Percentiles rank a stretch among this genome's conserved stretches.
These are phyloP conservation scores for Chirona hameri DNA, from an alignment of 2,888 invertebrate species.

Conservation along the genomic window DNA sequence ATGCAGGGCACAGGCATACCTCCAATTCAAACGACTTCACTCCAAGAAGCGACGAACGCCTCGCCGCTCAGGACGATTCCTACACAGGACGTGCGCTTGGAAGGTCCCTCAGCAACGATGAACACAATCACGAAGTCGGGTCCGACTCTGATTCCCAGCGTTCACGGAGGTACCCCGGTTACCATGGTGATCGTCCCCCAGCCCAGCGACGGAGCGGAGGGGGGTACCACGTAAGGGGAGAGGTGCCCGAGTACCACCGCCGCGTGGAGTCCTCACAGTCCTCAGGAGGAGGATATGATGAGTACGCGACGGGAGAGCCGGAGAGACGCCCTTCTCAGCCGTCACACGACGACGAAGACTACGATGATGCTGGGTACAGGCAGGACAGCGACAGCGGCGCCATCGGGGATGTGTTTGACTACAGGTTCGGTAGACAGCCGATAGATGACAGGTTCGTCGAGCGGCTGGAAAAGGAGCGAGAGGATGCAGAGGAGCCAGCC, in stretches of 20 bases:
- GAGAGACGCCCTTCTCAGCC: too few species aligned
- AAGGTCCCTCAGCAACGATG: background rate
- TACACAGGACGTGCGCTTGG: background rate
- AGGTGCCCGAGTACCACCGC: background rate
- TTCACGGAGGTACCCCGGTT: background rate
- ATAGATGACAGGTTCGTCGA: conserved; percentile 1
- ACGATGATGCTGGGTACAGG: background rate
- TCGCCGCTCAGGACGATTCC: background rate
- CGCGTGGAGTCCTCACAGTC: background rate
- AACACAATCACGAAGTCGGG: background rate
- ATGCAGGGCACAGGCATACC: background rate
- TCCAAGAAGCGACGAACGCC: background rate
- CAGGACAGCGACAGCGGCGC: background rate
- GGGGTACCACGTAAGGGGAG: background rate
- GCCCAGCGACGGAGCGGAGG: background rate
- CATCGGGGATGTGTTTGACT: background rate
- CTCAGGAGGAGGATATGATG: background rate
- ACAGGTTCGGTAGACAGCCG: background rate
- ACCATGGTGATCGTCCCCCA: background rate
- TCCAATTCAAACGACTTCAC: background rate
- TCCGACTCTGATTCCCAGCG: too few species aligned
- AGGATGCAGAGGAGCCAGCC: background rate
- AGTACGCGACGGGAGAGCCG: background rate
- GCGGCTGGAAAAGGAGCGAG: background rate
- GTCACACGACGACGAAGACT: background rate